Evolutionary conservation across 2,888 invertebrate genomes (phyloP).

Genomic region (Caenorhabditis japonica): DNA sequence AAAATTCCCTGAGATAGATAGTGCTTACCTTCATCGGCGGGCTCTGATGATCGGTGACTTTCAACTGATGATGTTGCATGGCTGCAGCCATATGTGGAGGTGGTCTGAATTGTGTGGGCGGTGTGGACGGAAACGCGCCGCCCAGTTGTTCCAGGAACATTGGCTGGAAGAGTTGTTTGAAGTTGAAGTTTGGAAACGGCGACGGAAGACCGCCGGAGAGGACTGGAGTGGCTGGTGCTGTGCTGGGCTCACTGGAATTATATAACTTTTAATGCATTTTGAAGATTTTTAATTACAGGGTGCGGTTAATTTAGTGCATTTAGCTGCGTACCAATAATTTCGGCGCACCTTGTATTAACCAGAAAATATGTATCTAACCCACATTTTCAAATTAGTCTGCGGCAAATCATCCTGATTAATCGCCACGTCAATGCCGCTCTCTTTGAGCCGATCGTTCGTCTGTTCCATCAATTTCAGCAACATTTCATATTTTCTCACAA

Average conservation of each 20-base stretch:
- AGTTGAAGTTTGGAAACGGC: constrained; percentile 33
- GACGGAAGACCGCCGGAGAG: constrained; percentile 14
- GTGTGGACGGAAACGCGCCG: constrained; percentile 10
- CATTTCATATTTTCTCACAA: constrained; percentile 59
- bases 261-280: not conserved
- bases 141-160: constrained; percentile 43
- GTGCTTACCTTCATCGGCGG: constrained; percentile 75
- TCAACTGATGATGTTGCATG: constrained; percentile 54
- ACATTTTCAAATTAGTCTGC: constrained; percentile 50
- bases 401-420: constrained; percentile 63
- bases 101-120: constrained; percentile 36
- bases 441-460: constrained; percentile 66
- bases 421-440: constrained; percentile 65
- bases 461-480: constrained; percentile 65
- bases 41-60: constrained; percentile 66
- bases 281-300: not conserved
- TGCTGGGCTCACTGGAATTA: constrained; percentile 23
- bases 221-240: constrained; percentile 19
- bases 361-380: not conserved
- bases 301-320: too few species aligned
- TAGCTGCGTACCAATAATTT: too few species aligned
- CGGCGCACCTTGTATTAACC: too few species aligned
- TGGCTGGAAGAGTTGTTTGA: constrained; percentile 37
- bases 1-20: constrained; percentile 12
- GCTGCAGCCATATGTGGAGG: constrained; percentile 54